Evolutionary conservation across 2,113 vertebrate species (phyloP).

Genomic region (Mola mola): DNA sequence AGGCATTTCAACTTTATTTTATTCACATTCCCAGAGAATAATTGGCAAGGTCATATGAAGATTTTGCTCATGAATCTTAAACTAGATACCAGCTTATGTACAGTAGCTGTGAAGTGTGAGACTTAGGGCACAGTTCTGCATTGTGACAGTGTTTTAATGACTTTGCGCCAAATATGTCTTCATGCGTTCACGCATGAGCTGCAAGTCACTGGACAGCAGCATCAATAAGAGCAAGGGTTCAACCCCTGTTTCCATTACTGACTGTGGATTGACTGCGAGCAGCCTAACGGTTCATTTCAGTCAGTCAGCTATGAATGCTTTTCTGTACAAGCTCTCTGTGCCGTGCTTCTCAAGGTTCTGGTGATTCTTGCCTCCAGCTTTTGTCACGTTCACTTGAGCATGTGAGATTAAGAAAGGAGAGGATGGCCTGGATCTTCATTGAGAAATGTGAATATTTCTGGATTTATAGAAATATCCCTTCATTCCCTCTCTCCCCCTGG

Average conservation of each 20-base stretch:
- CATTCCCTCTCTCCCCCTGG: not conserved
- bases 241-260: conserved; percentile 28
- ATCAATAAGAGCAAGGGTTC: conserved; percentile 29
- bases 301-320: not conserved
- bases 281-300: conserved; percentile 39
- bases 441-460: conserved; percentile 35
- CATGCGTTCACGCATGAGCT: conserved; percentile 16
- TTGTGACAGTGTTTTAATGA: conserved; percentile 9
- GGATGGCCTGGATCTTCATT: conserved; percentile 37
- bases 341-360: conserved; percentile 1
- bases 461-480: conserved; percentile 29
- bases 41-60: conserved; percentile 41
- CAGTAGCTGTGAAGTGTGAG: conserved; percentile 19
- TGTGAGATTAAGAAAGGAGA: conserved; percentile 35
- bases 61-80: conserved; percentile 37
- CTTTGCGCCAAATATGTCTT: not conserved
- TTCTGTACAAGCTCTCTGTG: not conserved
- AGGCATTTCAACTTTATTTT: conserved; percentile 22
- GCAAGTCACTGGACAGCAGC: conserved; percentile 24
- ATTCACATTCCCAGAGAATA: conserved; percentile 22
- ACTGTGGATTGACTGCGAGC: conserved; percentile 3
- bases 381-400: conserved; percentile 34
- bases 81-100: conserved; percentile 9
- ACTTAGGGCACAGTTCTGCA: conserved; percentile 8
- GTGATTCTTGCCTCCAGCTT: conserved; percentile 20